Evolutionary conservation across 2,888 invertebrate genomes (phyloP).

Genomic region (Ommatoiulus sabulosus): DNA sequence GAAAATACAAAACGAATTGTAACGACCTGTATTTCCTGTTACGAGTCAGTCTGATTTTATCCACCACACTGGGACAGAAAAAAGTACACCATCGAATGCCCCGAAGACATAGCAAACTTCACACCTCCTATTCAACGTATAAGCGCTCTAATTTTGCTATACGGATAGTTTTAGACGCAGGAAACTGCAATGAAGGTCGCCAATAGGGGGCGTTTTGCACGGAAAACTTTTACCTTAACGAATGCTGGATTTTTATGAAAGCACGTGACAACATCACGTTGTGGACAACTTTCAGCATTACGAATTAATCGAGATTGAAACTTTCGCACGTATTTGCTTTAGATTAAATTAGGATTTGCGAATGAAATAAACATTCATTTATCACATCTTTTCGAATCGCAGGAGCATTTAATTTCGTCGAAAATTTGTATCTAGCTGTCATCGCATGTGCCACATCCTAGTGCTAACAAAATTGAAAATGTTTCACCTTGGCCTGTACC

Average conservation of each 20-base stretch:
- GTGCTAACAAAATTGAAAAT: neutral
- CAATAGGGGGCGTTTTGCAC: conserved; percentile 8
- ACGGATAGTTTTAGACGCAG: neutral
- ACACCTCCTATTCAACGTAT: neutral
- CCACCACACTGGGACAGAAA: neutral
- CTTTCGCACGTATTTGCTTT: neutral
- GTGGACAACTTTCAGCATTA: neutral
- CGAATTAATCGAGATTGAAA: neutral
- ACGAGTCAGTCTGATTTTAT: neutral
- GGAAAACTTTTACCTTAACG: neutral
- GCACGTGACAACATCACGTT: neutral
- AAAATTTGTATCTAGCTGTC: neutral
- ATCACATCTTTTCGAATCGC: neutral
- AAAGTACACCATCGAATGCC: neutral
- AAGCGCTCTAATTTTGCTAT: neutral
- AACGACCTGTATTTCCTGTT: conserved; percentile 15
- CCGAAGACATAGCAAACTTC: neutral
- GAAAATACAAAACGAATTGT: neutral
- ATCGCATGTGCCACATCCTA: neutral
- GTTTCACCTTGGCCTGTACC: conserved; percentile 36
- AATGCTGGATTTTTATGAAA: neutral
- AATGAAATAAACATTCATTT: neutral
- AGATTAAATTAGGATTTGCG: neutral
- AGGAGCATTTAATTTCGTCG: neutral
- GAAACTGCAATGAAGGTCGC: conserved; percentile 1